Evolutionary conservation across 2,113 vertebrate species (phyloP).

Genomic region (Pomatostomus ruficeps): DNA sequence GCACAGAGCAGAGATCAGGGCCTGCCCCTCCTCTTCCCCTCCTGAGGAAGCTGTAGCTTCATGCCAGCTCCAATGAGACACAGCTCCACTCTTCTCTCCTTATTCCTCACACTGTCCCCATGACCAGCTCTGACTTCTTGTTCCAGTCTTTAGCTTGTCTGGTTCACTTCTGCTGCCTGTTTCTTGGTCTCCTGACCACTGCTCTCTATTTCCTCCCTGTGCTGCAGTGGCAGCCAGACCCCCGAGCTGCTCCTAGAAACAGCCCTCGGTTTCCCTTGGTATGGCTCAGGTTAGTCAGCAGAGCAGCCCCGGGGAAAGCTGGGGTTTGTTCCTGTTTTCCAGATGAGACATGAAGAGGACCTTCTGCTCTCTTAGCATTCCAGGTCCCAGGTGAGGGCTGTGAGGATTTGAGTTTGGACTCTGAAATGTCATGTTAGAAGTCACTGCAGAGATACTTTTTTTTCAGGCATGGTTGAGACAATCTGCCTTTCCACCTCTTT

Average conservation of each 20-base stretch:
- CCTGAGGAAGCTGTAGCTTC: neutral
- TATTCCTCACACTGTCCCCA: neutral
- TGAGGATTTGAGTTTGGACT: neutral
- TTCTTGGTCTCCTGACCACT: neutral
- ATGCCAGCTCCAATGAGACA: neutral
- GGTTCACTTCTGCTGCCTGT: neutral
- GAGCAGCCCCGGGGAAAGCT: neutral
- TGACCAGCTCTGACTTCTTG: neutral
- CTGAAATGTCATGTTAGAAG: neutral
- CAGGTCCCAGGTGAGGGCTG: neutral
- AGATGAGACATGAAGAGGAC: neutral
- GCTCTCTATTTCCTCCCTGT: neutral
- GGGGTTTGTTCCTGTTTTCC: neutral
- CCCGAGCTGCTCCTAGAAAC: neutral
- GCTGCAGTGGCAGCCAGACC: neutral
- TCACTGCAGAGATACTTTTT: neutral
- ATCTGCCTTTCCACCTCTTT: neutral
- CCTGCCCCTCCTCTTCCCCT: neutral
- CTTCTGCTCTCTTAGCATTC: neutral
- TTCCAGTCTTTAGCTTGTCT: neutral
- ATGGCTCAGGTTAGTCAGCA: neutral
- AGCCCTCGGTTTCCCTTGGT: accelerated
- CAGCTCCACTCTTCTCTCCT: neutral
- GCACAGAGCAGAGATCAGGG: neutral
- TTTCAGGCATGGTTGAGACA: neutral